A percentile compares a stretch with the other conserved stretches of the same genome.
These are phyloP conservation scores for Drosophila antonietae DNA, from an alignment of 2,888 invertebrate species.

Conservation along the genomic window DNA sequence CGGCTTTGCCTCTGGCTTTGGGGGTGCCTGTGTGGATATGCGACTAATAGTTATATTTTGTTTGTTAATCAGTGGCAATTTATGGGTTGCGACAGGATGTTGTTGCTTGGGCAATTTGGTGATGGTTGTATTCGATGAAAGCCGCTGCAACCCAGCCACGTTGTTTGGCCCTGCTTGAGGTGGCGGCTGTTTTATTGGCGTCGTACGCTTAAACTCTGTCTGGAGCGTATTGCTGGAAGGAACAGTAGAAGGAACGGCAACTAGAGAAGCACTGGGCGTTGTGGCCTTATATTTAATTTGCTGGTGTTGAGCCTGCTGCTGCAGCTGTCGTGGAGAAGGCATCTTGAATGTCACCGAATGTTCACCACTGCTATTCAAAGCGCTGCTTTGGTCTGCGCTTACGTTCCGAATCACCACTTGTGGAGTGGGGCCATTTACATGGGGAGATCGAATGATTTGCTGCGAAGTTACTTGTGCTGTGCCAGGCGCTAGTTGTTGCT, in stretches of 20 bases:
- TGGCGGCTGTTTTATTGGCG: slow-evolving; percentile 34
- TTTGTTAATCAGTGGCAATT: slow-evolving; percentile 79
- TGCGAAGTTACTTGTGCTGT: slow-evolving; percentile 66
- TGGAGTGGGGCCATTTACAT: slow-evolving; percentile 26
- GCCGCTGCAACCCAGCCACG: slow-evolving; percentile 72
- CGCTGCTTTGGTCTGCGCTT: slow-evolving; percentile 29
- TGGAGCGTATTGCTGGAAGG: slow-evolving; percentile 7
- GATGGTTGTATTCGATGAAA: slow-evolving; percentile 73
- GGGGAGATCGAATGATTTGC: slow-evolving; percentile 63
- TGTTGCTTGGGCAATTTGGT: slow-evolving; percentile 60
- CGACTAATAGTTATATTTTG: slow-evolving; percentile 83
- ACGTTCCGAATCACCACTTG: slow-evolving; percentile 64
- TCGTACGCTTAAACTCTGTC: slow-evolving; percentile 32
- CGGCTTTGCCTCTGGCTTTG: slow-evolving; percentile 42
- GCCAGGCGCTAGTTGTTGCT: slow-evolving; percentile 37
- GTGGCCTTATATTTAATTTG: slow-evolving; percentile 38
- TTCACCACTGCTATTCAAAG: slow-evolving; percentile 33
- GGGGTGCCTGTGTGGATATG: slow-evolving; percentile 58
- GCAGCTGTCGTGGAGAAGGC: slow-evolving; percentile 48
- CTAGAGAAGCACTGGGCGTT: slow-evolving; percentile 15
- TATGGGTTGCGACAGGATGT: slow-evolving; percentile 25
- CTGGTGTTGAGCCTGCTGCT: slow-evolving; percentile 21
- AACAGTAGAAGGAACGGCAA: neutral
- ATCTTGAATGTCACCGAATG: slow-evolving; percentile 49
- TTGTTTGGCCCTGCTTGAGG: slow-evolving; percentile 33